Percentiles rank a stretch among this genome's conserved stretches.
phyloP scores from a whole-genome alignment of 2,888 invertebrate species.

The Monochamus alternatus region DNA sequence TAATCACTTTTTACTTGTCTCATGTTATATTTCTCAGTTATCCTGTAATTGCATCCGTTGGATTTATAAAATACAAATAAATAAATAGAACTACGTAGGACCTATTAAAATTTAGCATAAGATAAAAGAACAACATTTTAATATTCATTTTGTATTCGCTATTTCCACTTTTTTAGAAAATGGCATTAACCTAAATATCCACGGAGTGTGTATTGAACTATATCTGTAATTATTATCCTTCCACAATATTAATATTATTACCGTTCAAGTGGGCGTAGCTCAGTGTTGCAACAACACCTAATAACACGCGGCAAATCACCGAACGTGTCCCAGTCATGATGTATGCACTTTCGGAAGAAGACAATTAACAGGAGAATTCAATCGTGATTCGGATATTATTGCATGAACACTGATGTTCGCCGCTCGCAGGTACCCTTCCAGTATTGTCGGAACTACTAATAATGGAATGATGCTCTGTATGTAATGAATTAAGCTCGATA shows the following conservation, averaged over 20 bases:
- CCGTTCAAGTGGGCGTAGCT: not conserved
- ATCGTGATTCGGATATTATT: slow-evolving; percentile 48
- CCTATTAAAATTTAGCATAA: too few relatives aligned
- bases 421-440: slow-evolving; percentile 39
- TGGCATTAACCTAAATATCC: too few relatives aligned
- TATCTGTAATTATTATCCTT: not conserved
- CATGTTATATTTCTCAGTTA: too few relatives aligned
- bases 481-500: slow-evolving; percentile 26
- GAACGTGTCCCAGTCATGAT: not conserved
- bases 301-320: not conserved
- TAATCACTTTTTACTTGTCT: too few relatives aligned
- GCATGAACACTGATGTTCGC: slow-evolving; percentile 43
- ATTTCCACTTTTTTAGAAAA: too few relatives aligned
- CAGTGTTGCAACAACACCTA: not conserved
- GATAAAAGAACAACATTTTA: too few relatives aligned
- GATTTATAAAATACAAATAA: too few relatives aligned
- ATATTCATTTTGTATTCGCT: too few relatives aligned
- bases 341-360: slow-evolving; percentile 22
- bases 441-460: slow-evolving; percentile 37
- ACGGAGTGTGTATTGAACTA: not conserved
- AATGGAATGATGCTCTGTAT: slow-evolving; percentile 39
- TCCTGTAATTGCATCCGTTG: too few relatives aligned
- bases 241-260: not conserved
- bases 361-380: slow-evolving; percentile 33
- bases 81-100: too few relatives aligned